Evolutionary conservation across 2,113 vertebrate species (phyloP).

Genomic region (Neolamprologus sp.): DNA sequence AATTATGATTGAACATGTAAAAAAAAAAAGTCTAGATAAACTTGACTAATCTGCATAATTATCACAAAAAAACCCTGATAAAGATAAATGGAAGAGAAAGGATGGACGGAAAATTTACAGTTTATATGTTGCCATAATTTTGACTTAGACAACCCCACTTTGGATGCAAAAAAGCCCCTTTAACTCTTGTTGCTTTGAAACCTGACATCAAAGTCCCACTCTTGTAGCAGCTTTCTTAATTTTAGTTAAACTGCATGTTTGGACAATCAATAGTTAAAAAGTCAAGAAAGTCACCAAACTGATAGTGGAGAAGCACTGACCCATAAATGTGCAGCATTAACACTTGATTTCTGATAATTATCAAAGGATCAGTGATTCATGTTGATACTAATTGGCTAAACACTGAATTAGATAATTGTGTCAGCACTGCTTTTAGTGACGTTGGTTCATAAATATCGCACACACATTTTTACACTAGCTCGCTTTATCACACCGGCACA

Average conservation of each 20-base stretch:
- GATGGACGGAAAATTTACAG: fast-evolving
- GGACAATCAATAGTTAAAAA: neutral
- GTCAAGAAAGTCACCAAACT: neutral
- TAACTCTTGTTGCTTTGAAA: neutral
- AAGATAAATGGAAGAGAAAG: neutral
- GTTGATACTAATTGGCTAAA: neutral
- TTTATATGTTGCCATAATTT: neutral
- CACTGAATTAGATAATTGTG: neutral
- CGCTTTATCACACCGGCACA: neutral
- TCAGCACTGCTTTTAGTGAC: neutral
- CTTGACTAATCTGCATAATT: neutral
- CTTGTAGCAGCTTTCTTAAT: neutral
- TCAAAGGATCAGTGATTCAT: neutral
- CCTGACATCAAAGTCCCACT: neutral
- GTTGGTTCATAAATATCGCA: neutral
- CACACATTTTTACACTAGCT: neutral
- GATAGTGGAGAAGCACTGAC: neutral
- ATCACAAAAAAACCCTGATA: neutral
- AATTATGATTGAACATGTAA: neutral
- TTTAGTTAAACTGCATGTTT: neutral
- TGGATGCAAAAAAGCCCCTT: neutral
- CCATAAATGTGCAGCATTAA: neutral
- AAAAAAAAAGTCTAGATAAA: neutral
- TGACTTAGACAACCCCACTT: neutral
- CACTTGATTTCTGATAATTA: neutral